These are phyloP conservation scores for Drosophila hydei DNA, from an alignment of 1,140 invertebrate species.

Conservation along the genomic window DNA sequence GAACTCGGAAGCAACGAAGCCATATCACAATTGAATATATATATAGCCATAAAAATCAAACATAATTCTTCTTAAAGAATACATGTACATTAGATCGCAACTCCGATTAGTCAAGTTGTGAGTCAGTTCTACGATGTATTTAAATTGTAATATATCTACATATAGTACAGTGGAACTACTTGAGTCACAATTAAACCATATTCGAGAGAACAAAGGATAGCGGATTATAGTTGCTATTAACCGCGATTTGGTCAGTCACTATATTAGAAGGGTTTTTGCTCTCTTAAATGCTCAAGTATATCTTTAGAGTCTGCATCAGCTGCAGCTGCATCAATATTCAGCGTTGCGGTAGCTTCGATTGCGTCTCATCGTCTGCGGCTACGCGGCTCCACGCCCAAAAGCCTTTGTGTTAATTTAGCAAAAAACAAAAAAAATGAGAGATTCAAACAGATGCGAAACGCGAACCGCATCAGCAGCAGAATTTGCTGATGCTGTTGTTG, in stretches of 20 bases:
- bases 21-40: background rate
- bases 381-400: conserved; percentile 25
- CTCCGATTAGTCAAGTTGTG: background rate
- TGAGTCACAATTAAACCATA: conserved; percentile 1
- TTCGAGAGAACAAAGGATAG: conserved; percentile 12
- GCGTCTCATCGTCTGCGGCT: conserved; percentile 4
- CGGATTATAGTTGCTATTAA: conserved; percentile 14
- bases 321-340: conserved; percentile 42
- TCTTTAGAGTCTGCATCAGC: conserved; percentile 24
- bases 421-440: conserved; percentile 41
- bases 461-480: conserved; percentile 14
- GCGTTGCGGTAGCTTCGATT: conserved; percentile 11
- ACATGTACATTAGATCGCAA: background rate
- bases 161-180: background rate
- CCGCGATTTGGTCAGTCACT: conserved; percentile 8
- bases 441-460: conserved; percentile 34
- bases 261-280: conserved; percentile 13
- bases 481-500: conserved; percentile 15
- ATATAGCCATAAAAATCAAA: conserved; percentile 4
- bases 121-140: background rate
- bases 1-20: conserved; percentile 14
- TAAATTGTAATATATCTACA: too few relatives aligned
- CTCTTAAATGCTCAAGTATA: conserved; percentile 25
- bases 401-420: conserved; percentile 48
- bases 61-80: background rate